These are phyloP conservation scores for Tragulus kanchil DNA, from an alignment of 2,113 vertebrate genomes.

Conservation along the genomic window DNA sequence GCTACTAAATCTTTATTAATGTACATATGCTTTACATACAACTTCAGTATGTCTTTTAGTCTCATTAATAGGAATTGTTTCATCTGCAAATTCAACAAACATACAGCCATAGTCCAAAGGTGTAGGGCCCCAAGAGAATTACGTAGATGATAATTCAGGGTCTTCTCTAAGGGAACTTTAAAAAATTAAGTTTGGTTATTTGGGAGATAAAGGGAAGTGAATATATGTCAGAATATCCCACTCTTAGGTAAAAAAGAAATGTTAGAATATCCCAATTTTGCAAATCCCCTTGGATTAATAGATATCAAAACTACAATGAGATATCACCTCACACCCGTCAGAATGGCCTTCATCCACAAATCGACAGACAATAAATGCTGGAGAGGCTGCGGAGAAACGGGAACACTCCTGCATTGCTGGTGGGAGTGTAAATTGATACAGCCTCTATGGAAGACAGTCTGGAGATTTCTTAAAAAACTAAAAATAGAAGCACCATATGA, in stretches of 20 bases:
- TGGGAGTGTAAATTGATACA: no score
- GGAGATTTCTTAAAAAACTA: no score
- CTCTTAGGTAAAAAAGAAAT: not conserved
- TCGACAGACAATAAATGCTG: no score
- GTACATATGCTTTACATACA: not conserved
- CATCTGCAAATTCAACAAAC: not conserved
- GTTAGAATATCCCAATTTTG: not conserved
- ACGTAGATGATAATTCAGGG: not conserved
- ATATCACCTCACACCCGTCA: no score
- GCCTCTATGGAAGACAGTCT: no score
- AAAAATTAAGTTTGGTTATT: slow-evolving; percentile 6
- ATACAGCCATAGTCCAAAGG: not conserved
- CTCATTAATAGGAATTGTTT: not conserved
- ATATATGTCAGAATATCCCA: not conserved
- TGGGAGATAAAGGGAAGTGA: not conserved
- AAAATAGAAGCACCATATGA: no score
- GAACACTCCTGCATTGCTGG: no score
- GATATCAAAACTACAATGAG: no score
- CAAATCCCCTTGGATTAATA: not conserved
- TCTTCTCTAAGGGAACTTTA: not conserved
- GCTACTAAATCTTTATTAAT: not conserved
- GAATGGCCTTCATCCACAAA: no score
- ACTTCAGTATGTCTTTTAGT: not conserved
- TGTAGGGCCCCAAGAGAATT: not conserved
- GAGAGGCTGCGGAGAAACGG: no score